phyloP scores from a whole-genome alignment of 2,113 vertebrate species.

The Stigmatopora nigra region DNA sequence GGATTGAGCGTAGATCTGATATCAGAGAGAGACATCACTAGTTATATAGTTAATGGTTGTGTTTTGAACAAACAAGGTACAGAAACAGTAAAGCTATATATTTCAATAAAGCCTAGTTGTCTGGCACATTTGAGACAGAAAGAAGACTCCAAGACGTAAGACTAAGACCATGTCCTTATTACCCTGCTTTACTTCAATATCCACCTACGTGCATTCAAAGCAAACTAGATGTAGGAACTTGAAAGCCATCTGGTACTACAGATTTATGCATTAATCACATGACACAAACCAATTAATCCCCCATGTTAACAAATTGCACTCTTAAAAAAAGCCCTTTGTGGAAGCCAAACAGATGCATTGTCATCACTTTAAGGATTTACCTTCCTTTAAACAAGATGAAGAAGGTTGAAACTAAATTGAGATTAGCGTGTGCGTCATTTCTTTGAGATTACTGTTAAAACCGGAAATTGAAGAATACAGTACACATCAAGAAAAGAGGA shows the following conservation, averaged over 20 bases:
- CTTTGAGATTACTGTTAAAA: background rate
- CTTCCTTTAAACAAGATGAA: background rate
- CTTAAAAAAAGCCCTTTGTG: constrained; percentile 1
- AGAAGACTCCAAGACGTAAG: background rate
- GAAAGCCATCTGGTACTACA: constrained; percentile 18
- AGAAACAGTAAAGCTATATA: background rate
- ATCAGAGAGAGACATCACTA: no score
- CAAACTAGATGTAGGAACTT: background rate
- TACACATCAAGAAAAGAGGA: constrained; percentile 2
- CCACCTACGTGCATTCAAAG: background rate
- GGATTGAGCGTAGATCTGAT: no score
- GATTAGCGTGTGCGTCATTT: background rate
- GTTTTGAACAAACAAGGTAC: background rate
- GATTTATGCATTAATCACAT: constrained; percentile 31
- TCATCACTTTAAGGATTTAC: constrained; percentile 8
- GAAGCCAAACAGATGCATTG: constrained; percentile 2
- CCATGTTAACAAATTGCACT: background rate
- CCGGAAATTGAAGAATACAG: background rate
- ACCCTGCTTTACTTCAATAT: background rate
- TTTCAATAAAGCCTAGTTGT: background rate
- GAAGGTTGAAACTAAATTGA: background rate
- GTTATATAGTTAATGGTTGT: background rate
- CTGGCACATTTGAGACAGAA: background rate
- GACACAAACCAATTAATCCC: constrained; percentile 13
- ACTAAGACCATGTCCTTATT: background rate